phyloP scores from a whole-genome alignment of 2,888 invertebrate species.

The Apantesis nais region DNA sequence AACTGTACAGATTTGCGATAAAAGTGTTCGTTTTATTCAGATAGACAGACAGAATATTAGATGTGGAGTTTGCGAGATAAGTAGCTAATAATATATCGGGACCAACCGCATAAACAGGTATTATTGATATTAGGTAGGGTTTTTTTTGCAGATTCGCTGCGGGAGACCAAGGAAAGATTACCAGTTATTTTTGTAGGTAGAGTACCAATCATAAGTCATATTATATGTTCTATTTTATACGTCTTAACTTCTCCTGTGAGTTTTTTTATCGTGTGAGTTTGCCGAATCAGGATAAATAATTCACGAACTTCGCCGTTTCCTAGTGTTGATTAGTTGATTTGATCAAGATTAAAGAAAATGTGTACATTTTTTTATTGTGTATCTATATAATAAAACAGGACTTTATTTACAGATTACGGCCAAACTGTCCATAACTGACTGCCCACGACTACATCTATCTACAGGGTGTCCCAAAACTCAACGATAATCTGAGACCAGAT shows the following conservation, averaged over 20 bases:
- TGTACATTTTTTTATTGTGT: too few relatives aligned
- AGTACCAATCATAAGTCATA: not conserved
- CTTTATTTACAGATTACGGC: too few relatives aligned
- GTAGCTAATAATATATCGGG: slow-evolving; percentile 6
- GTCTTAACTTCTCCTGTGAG: not conserved
- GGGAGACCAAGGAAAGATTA: not conserved
- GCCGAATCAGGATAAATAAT: not conserved
- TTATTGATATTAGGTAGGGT: not conserved
- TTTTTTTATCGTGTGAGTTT: not conserved
- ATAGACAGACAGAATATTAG: slow-evolving; percentile 31
- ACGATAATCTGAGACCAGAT: too few relatives aligned
- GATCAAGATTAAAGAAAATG: too few relatives aligned
- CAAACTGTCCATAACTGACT: too few relatives aligned
- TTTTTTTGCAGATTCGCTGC: not conserved
- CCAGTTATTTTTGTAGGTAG: too few relatives aligned
- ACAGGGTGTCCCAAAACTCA: too few relatives aligned
- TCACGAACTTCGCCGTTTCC: not conserved
- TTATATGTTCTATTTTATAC: not conserved
- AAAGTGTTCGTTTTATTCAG: slow-evolving; percentile 5
- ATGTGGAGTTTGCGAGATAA: slow-evolving; percentile 23
- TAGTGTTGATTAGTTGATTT: not conserved
- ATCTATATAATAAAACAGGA: too few relatives aligned
- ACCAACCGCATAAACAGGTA: not conserved
- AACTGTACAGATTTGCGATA: slow-evolving; percentile 27
- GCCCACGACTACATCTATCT: too few relatives aligned